phyloP scores from a whole-genome alignment of 2,797 vertebrate genomes.

The Thaleichthys pacificus region DNA sequence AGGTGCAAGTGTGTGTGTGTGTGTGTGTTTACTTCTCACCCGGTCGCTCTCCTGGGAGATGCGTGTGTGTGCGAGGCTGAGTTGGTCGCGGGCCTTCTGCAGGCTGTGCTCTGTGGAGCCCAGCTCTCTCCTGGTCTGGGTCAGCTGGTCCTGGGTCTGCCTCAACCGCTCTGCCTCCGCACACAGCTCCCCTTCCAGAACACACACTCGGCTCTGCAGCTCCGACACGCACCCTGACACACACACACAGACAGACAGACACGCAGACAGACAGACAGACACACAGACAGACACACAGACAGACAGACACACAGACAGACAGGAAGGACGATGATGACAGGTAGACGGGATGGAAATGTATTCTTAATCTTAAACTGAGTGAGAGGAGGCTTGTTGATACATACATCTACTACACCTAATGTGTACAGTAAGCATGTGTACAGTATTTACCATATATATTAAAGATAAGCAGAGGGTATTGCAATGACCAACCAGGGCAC shows the following conservation, averaged over 20 bases:
- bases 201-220: conserved; percentile 53
- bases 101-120: conserved; percentile 62
- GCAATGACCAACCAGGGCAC: no score
- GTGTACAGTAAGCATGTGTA: no score
- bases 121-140: conserved; percentile 65
- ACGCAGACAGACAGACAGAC: no score
- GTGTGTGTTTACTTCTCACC: conserved; percentile 54
- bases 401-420: neutral
- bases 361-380: no score
- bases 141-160: conserved; percentile 52
- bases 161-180: conserved; percentile 55
- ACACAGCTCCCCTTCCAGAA: conserved; percentile 68
- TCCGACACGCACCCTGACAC: conserved; percentile 33
- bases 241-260: conserved; percentile 3
- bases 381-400: no score
- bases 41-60: conserved; percentile 68
- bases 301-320: neutral
- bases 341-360: neutral
- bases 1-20: neutral
- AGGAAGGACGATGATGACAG: neutral
- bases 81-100: conserved; percentile 59
- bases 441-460: no score
- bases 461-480: no score
- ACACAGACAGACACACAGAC: conserved; percentile 3
- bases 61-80: conserved; percentile 58